Percentiles rank a stretch among this genome's conserved stretches.
These are phyloP conservation scores for Axis porcinus DNA, from an alignment of 2,113 vertebrate genomes.

Conservation along the genomic window DNA sequence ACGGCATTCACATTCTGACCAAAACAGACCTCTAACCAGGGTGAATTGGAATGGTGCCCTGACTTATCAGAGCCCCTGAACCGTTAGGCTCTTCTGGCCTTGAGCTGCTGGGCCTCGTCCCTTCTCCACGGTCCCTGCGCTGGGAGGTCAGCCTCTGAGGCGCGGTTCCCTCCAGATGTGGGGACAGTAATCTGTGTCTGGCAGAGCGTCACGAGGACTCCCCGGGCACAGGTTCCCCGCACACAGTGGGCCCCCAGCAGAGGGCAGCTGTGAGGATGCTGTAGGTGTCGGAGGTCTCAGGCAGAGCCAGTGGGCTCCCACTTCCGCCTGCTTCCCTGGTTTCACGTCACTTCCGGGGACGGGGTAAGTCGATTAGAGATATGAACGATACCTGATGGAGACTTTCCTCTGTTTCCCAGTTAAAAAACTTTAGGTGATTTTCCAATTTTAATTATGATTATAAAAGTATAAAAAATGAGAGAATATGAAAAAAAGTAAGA, in stretches of 20 bases:
- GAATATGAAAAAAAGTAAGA: background rate
- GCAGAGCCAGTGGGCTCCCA: fast-evolving
- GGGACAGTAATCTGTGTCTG: fast-evolving
- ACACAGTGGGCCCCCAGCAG: background rate
- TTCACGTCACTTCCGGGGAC: fast-evolving
- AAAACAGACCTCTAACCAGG: background rate
- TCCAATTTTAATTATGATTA: background rate
- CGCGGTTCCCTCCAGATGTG: fast-evolving
- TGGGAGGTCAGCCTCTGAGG: background rate
- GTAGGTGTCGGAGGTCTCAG: fast-evolving
- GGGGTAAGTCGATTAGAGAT: background rate
- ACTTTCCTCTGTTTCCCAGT: background rate
- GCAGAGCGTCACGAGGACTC: fast-evolving
- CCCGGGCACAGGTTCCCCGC: fast-evolving
- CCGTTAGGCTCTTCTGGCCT: background rate
- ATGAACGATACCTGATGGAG: background rate
- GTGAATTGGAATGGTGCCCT: background rate
- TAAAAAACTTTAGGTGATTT: background rate
- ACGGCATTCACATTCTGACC: background rate
- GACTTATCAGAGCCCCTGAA: fast-evolving
- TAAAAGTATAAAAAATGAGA: background rate
- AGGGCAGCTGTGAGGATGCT: fast-evolving
- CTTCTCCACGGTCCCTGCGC: fast-evolving
- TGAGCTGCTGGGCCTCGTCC: fast-evolving
- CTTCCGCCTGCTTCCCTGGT: fast-evolving